phyloP scores from a whole-genome alignment of 2,797 vertebrate genomes.

The Pseudochaenichthys georgianus region DNA sequence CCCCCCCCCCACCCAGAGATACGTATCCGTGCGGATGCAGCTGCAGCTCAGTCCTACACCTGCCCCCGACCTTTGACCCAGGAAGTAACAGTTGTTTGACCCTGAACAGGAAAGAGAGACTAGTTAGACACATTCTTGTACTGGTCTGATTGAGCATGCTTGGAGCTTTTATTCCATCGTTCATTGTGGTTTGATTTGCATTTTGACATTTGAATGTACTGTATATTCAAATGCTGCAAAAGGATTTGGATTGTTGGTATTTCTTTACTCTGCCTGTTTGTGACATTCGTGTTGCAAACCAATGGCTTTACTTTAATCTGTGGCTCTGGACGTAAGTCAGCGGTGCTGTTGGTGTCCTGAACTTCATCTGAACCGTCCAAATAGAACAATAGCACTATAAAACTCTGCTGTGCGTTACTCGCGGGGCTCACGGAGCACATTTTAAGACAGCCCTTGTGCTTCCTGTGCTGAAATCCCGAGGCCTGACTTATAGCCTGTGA shows the following conservation, averaged over 20 bases:
- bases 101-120: slow-evolving; percentile 56
- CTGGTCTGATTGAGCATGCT: background rate
- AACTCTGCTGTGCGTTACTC: slow-evolving; percentile 18
- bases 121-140: background rate
- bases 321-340: background rate
- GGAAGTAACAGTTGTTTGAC: slow-evolving; percentile 62
- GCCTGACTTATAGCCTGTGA: slow-evolving; percentile 33
- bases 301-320: background rate
- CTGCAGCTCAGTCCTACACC: slow-evolving; percentile 70
- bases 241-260: background rate
- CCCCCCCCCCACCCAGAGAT: slow-evolving; percentile 4
- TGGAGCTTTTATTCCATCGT: too few relatives aligned
- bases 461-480: slow-evolving; percentile 65
- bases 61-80: slow-evolving; percentile 71
- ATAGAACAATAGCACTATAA: slow-evolving; percentile 61
- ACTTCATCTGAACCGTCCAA: slow-evolving; percentile 61
- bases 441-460: slow-evolving; percentile 47
- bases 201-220: background rate
- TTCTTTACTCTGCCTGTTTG: background rate
- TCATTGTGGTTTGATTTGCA: background rate
- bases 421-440: slow-evolving; percentile 36
- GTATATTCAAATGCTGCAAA: too few relatives aligned
- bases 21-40: slow-evolving; percentile 73
- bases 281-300: background rate
- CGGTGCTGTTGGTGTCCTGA: slow-evolving; percentile 33